phyloP scores from a whole-genome alignment of 2,113 vertebrate species.

The Muntiacus muntjak region DNA sequence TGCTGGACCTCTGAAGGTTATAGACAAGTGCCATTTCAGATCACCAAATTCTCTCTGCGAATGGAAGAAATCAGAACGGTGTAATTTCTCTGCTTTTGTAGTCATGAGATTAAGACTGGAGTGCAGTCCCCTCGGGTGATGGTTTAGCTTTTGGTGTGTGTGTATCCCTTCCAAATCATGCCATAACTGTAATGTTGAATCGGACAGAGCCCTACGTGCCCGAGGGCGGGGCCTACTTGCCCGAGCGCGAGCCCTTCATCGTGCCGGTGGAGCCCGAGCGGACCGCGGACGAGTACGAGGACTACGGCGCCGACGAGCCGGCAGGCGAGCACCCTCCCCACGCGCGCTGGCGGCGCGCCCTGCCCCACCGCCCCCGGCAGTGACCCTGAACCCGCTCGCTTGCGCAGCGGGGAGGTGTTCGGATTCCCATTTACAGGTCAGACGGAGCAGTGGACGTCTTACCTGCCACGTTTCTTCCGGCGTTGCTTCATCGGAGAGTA shows the following conservation, averaged over 20 bases:
- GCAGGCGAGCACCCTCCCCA: slow-evolving; percentile 78
- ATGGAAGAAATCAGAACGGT: slow-evolving; percentile 33
- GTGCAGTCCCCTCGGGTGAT: slow-evolving; percentile 56
- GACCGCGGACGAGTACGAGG: slow-evolving; percentile 88
- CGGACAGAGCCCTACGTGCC: slow-evolving; percentile 89
- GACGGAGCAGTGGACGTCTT: slow-evolving; percentile 36
- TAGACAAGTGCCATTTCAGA: slow-evolving; percentile 38
- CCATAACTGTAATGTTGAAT: slow-evolving; percentile 86
- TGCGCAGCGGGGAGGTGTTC: slow-evolving; percentile 20
- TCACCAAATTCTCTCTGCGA: slow-evolving; percentile 59
- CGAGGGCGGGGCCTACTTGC: slow-evolving; percentile 86
- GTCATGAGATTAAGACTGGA: slow-evolving; percentile 65
- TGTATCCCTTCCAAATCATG: slow-evolving; percentile 77
- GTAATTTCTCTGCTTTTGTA: slow-evolving; percentile 73
- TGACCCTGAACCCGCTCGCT: background rate
- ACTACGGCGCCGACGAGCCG: slow-evolving; percentile 88
- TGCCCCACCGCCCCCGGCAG: background rate
- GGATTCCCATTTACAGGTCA: slow-evolving; percentile 70
- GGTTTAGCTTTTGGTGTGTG: slow-evolving; percentile 69
- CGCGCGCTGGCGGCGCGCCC: slow-evolving; percentile 77
- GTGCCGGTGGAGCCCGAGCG: slow-evolving; percentile 85
- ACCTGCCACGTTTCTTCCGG: slow-evolving; percentile 34
- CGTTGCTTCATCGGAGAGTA: slow-evolving; percentile 15
- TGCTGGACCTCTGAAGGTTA: slow-evolving; percentile 56
- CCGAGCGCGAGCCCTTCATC: slow-evolving; percentile 86